A percentile compares a stretch with the other conserved stretches of the same genome.
phyloP scores from a whole-genome alignment of 2,888 invertebrate genomes.

The Aromia moschata region DNA sequence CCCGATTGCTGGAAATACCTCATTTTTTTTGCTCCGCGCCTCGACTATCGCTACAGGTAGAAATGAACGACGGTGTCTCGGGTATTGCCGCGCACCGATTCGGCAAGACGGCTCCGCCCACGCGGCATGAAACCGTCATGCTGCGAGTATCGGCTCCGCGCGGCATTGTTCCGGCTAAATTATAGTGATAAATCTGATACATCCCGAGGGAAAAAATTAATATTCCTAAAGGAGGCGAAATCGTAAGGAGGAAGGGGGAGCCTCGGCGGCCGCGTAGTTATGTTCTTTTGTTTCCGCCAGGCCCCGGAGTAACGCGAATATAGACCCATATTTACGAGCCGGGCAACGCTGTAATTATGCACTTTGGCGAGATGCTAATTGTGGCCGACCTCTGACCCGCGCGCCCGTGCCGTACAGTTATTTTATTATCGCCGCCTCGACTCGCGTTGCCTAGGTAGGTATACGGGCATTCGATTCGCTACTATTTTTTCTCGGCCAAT shows the following conservation, averaged over 20 bases:
- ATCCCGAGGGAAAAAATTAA: background rate
- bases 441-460: too few species aligned
- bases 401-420: constrained; percentile 39
- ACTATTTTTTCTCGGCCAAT: constrained; percentile 20
- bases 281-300: constrained; percentile 18
- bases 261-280: constrained; percentile 7
- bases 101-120: too few species aligned
- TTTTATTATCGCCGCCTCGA: constrained; percentile 14
- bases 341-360: constrained; percentile 43
- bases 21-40: too few species aligned
- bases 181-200: background rate
- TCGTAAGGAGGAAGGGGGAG: background rate
- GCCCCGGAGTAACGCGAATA: constrained; percentile 26
- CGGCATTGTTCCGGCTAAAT: background rate
- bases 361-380: constrained; percentile 46
- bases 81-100: too few species aligned
- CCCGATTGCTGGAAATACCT: background rate
- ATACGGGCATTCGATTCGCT: constrained; percentile 7
- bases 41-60: too few species aligned
- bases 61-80: too few species aligned
- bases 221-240: background rate
- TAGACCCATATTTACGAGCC: constrained; percentile 39
- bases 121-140: background rate
- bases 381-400: constrained; percentile 42
- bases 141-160: background rate